Evolutionary conservation across 2,888 invertebrate genomes (phyloP).

Genomic region (Vanessa cardui): DNA sequence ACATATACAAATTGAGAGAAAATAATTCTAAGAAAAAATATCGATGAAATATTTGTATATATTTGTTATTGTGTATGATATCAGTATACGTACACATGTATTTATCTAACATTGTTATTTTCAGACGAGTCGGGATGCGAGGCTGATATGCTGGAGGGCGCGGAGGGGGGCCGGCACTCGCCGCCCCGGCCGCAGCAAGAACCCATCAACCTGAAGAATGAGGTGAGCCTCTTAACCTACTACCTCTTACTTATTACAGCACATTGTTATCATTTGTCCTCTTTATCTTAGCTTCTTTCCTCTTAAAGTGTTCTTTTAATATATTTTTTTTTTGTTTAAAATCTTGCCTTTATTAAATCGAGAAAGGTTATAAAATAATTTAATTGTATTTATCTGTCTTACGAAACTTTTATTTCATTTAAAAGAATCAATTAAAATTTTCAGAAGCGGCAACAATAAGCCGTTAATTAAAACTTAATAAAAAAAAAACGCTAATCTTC

Average conservation of each 20-base stretch:
- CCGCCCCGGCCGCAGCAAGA: conserved; percentile 82
- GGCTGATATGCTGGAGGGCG: conserved; percentile 92
- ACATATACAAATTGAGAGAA: no score
- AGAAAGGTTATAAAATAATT: no score
- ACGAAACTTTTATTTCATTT: not conserved
- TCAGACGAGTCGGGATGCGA: conserved; percentile 92
- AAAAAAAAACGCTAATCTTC: no score
- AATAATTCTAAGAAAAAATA: no score
- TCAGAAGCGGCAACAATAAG: no score
- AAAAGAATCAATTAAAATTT: no score
- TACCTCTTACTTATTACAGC: conserved; percentile 45
- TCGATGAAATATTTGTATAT: no score
- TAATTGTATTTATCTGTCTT: no score
- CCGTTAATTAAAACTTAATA: no score
- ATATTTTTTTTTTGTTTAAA: not conserved
- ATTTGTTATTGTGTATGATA: no score
- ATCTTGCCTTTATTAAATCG: not conserved
- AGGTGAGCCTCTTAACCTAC: conserved; percentile 60
- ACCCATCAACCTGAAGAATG: conserved; percentile 82
- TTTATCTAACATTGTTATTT: conserved; percentile 45
- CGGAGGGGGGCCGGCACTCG: conserved; percentile 85
- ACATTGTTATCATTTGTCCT: conserved; percentile 41
- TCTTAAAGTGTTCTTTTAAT: not conserved
- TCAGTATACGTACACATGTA: not conserved
- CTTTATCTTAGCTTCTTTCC: conserved; percentile 26